Evolutionary conservation across 1,140 invertebrate genomes (phyloP).

Genomic region (Adelges cooleyi): DNA sequence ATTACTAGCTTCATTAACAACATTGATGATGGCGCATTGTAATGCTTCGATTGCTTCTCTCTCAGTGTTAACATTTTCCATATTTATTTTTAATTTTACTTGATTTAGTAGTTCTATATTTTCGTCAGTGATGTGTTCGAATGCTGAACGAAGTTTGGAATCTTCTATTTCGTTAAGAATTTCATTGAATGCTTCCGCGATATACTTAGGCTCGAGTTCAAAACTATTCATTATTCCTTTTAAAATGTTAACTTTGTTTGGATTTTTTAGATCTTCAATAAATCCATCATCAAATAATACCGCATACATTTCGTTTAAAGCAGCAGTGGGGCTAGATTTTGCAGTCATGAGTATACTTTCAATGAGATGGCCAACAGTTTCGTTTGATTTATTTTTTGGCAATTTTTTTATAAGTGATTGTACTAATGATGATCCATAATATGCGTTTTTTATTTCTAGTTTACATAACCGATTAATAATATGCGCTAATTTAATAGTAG

Average conservation of each 20-base stretch:
- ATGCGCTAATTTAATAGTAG: slow-evolving; percentile 19
- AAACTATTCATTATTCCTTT: slow-evolving; percentile 46
- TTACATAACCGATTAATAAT: slow-evolving; percentile 23
- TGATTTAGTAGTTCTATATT: slow-evolving; percentile 36
- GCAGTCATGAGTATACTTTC: neutral
- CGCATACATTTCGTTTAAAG: slow-evolving; percentile 14
- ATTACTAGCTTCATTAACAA: slow-evolving; percentile 48
- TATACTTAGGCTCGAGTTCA: slow-evolving; percentile 42
- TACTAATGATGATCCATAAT: slow-evolving; percentile 11
- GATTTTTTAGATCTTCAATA: slow-evolving; percentile 35
- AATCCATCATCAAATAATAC: slow-evolving; percentile 6
- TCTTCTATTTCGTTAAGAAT: slow-evolving; percentile 45
- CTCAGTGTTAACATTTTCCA: slow-evolving; percentile 45
- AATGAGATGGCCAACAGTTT: neutral
- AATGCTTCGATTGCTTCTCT: slow-evolving; percentile 49
- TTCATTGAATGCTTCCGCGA: slow-evolving; percentile 47
- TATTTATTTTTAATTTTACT: slow-evolving; percentile 34
- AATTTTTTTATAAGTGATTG: slow-evolving; percentile 3
- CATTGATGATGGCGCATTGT: slow-evolving; percentile 49
- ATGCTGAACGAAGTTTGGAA: slow-evolving; percentile 30
- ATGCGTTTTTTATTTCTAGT: neutral
- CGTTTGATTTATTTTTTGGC: neutral
- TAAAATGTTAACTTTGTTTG: slow-evolving; percentile 48
- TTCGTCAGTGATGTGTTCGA: slow-evolving; percentile 37
- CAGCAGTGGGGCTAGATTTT: neutral